Percentiles rank a stretch among this genome's conserved stretches.
These are phyloP conservation scores for Desmodus rotundus DNA, from an alignment of 2,113 vertebrate species.

Conservation along the genomic window DNA sequence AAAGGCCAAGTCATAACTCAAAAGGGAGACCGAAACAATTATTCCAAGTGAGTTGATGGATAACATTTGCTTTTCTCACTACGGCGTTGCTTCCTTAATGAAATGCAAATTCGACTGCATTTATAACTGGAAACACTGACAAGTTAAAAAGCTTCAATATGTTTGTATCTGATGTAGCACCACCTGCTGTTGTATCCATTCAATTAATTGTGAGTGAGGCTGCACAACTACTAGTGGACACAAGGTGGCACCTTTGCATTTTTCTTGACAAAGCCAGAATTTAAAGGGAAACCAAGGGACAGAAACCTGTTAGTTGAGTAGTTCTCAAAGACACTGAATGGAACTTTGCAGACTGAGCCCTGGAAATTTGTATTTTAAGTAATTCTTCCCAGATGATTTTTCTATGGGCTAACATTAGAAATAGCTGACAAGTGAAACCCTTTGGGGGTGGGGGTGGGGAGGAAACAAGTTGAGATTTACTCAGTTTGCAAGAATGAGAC, in stretches of 20 bases:
- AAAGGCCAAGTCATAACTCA: background rate
- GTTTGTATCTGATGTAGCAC: background rate
- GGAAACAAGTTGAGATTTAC: background rate
- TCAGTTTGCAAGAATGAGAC: background rate
- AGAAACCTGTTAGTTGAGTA: background rate
- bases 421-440: background rate
- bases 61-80: background rate
- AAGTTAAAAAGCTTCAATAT: background rate
- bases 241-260: constrained; percentile 73
- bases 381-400: background rate
- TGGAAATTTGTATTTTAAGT: background rate
- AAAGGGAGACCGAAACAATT: background rate
- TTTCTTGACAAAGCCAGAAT: background rate
- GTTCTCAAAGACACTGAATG: background rate
- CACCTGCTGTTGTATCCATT: background rate
- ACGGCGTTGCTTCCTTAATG: background rate
- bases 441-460: background rate
- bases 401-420: background rate
- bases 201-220: background rate
- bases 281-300: background rate
- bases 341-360: background rate
- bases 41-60: background rate
- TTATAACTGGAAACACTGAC: background rate
- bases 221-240: background rate
- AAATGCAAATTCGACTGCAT: background rate